Percentiles rank a stretch among this genome's conserved stretches.
These are phyloP conservation scores for Cladopsammia gracilis DNA, from an alignment of 64 coral and sea anemone species.

Conservation along the genomic window DNA sequence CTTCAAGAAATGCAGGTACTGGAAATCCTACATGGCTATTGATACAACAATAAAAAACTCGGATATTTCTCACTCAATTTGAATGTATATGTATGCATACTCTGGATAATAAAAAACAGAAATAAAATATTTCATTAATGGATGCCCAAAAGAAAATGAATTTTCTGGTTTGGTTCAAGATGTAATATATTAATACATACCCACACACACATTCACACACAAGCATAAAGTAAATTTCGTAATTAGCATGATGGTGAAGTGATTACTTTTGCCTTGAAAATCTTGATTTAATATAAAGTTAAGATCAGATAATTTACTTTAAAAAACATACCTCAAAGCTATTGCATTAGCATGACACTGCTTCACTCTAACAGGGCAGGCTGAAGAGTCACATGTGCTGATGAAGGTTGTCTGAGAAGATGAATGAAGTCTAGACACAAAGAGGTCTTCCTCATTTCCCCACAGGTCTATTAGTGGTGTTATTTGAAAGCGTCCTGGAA, in stretches of 20 bases:
- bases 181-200: no score
- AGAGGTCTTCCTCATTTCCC: constrained; percentile 41
- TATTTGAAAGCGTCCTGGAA: constrained; percentile 32
- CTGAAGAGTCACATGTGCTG: constrained; percentile 27
- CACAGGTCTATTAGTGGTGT: constrained; percentile 24
- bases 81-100: no score
- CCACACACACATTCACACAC: no score
- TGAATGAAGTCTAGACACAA: constrained; percentile 51
- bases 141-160: no score
- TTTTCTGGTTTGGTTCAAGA: no score
- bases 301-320: background rate
- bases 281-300: no score
- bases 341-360: constrained; percentile 38
- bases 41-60: background rate
- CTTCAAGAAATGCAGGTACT: constrained; percentile 18
- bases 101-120: no score
- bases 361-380: constrained; percentile 45
- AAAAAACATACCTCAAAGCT: constrained; percentile 32
- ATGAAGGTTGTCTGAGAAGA: constrained; percentile 38
- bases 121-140: no score
- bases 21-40: constrained; percentile 21
- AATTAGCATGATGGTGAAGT: no score
- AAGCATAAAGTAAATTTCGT: no score
- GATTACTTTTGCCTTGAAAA: no score
- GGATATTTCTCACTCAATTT: no score